Percentiles rank a stretch among this genome's conserved stretches.
phyloP scores from a whole-genome alignment of 1,140 invertebrate species.

The Contarinia nasturtii region DNA sequence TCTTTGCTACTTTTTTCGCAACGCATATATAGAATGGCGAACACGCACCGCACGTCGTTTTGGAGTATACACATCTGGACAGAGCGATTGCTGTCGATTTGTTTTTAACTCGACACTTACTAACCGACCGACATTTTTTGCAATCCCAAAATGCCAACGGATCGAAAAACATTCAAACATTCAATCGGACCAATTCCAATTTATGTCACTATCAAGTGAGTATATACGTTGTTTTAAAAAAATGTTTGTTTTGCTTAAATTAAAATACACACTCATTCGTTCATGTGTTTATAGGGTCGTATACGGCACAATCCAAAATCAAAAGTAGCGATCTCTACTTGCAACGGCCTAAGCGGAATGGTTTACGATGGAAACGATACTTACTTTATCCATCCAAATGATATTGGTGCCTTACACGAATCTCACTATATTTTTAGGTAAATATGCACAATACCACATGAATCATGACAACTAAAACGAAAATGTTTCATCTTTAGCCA shows the following conservation, averaged over 20 bases:
- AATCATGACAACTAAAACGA: background rate
- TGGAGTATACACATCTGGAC: conserved; percentile 44
- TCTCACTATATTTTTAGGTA: conserved; percentile 20
- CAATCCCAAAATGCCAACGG: conserved; percentile 46
- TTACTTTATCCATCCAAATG: conserved; percentile 48
- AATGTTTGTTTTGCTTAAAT: background rate
- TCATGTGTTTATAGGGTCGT: too few species aligned
- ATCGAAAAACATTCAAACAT: conserved; percentile 30
- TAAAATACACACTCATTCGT: too few species aligned
- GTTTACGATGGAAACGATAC: conserved; percentile 59
- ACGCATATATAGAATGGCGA: conserved; percentile 34
- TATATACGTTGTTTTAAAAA: background rate
- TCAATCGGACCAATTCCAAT: conserved; percentile 24
- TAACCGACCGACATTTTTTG: conserved; percentile 52
- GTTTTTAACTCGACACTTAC: conserved; percentile 53
- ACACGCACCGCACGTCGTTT: conserved; percentile 45
- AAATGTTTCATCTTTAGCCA: background rate
- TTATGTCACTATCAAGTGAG: conserved; percentile 23
- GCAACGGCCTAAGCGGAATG: conserved; percentile 57
- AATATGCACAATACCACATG: conserved; percentile 7
- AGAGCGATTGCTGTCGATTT: conserved; percentile 49
- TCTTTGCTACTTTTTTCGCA: too few species aligned
- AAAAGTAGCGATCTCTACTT: conserved; percentile 74
- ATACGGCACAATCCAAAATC: conserved; percentile 49
- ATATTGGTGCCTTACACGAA: conserved; percentile 13